Conservation (phyloP, 2,797 vertebrate species). For the Chiloscyllium punctatum region DNA sequence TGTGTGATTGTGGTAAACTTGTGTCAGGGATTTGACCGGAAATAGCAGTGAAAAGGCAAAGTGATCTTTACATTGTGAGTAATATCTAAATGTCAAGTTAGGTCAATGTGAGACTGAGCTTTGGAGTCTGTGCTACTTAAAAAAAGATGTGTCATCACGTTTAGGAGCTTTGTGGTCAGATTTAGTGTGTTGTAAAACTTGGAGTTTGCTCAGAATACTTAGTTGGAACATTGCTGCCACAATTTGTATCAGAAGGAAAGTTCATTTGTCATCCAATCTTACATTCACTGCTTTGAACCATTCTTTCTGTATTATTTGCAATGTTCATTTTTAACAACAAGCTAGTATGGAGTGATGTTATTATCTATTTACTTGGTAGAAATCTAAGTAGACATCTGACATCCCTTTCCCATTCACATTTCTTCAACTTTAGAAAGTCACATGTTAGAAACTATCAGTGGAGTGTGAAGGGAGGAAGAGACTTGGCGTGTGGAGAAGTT, state of each 20-base stretch:
- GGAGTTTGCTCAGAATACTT: slow-evolving; percentile 21
- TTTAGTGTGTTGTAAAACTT: background rate
- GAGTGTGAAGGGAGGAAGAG: background rate
- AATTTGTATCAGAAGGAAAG: slow-evolving; percentile 10
- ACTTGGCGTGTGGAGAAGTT: background rate
- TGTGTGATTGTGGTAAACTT: background rate
- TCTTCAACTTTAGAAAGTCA: background rate
- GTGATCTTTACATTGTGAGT: slow-evolving; percentile 36
- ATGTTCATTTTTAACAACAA: background rate
- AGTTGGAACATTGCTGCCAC: background rate
- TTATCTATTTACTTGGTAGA: background rate
- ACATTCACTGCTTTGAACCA: too few species aligned
- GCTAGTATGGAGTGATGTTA: background rate
- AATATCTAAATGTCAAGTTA: slow-evolving; percentile 34
- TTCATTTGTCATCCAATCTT: background rate
- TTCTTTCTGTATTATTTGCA: background rate
- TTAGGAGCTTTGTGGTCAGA: slow-evolving; percentile 1
- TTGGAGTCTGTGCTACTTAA: slow-evolving; percentile 26
- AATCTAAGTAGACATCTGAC: background rate
- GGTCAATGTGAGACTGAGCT: background rate
- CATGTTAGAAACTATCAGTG: background rate
- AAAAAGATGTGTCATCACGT: slow-evolving; percentile 17
- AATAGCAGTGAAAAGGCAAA: slow-evolving; percentile 10
- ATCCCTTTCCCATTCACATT: background rate
- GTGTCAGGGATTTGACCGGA: slow-evolving; percentile 19